These are phyloP conservation scores for Bursaphelenchus okinawaensis DNA, from an alignment of 2,888 invertebrate genomes.

Conservation along the genomic window DNA sequence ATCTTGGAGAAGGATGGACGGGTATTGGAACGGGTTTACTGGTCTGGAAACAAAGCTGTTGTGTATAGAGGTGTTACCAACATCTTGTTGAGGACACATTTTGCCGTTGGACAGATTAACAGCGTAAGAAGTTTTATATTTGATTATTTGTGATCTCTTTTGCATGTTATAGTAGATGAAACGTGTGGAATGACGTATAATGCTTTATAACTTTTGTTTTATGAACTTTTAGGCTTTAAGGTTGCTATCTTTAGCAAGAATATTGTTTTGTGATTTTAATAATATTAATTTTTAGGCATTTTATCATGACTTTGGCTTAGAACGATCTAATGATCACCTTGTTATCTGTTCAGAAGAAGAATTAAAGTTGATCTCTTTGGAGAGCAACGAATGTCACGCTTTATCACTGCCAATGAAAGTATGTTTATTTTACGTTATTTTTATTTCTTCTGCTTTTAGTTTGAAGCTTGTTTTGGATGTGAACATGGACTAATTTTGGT, in stretches of 20 bases:
- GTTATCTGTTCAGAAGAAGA: constrained; percentile 9
- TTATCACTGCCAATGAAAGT: constrained; percentile 6
- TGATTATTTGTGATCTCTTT: too few species aligned
- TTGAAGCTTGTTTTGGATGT: constrained; percentile 1
- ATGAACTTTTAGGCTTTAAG: not conserved
- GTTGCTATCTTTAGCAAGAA: not conserved
- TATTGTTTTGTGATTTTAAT: too few species aligned
- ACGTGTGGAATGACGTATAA: too few species aligned
- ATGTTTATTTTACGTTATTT: not conserved
- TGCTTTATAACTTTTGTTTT: not conserved
- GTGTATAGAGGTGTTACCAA: constrained; percentile 8
- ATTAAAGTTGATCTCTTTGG: constrained; percentile 6
- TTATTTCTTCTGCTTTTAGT: too few species aligned
- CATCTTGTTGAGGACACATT: constrained; percentile 7
- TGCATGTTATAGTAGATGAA: too few species aligned
- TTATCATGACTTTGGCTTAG: constrained; percentile 10
- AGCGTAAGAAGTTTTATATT: constrained; percentile 6
- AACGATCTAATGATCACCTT: not conserved
- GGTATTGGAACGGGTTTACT: constrained; percentile 8
- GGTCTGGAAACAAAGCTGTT: not conserved
- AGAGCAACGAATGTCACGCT: constrained; percentile 10
- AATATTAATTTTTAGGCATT: constrained; percentile 2
- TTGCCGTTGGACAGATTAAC: not conserved
- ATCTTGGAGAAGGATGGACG: not conserved
- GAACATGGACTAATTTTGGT: constrained; percentile 2